Evolutionary conservation across 2,888 invertebrate genomes (phyloP).

Genomic region (Mellilla xanthometata): DNA sequence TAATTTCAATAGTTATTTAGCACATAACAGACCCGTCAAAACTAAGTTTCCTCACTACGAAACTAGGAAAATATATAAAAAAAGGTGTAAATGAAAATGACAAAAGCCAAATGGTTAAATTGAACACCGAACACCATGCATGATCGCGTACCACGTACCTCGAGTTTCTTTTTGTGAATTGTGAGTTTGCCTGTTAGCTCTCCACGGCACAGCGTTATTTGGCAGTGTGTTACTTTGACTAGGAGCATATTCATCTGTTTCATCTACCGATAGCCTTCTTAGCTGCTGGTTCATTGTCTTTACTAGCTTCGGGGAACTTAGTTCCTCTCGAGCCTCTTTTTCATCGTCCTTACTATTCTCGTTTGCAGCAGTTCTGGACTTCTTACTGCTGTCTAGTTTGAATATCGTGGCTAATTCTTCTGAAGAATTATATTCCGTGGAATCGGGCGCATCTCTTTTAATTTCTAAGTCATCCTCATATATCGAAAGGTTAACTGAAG

Average conservation of each 20-base stretch:
- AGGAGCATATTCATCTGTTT: slow-evolving; percentile 61
- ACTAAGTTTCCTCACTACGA: not conserved
- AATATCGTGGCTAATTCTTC: slow-evolving; percentile 86
- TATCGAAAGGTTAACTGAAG: slow-evolving; percentile 67
- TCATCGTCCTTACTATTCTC: slow-evolving; percentile 44
- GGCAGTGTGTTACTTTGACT: slow-evolving; percentile 76
- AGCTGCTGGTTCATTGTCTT: slow-evolving; percentile 72
- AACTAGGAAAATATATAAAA: slow-evolving; percentile 24
- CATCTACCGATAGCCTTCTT: slow-evolving; percentile 67
- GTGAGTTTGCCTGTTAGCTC: slow-evolving; percentile 69
- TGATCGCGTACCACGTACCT: slow-evolving; percentile 75
- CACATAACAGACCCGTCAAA: slow-evolving; percentile 4
- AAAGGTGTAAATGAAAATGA: slow-evolving; percentile 35
- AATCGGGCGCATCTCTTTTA: slow-evolving; percentile 65
- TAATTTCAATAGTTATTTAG: no score
- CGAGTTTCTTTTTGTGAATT: slow-evolving; percentile 74
- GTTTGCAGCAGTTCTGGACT: slow-evolving; percentile 35
- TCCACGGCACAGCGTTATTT: slow-evolving; percentile 74
- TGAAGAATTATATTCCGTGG: slow-evolving; percentile 85
- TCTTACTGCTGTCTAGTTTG: slow-evolving; percentile 61
- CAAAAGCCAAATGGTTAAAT: slow-evolving; percentile 67
- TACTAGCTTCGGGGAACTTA: slow-evolving; percentile 76
- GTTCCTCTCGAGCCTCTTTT: slow-evolving; percentile 55
- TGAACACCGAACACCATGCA: slow-evolving; percentile 76
- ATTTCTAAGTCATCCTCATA: slow-evolving; percentile 71